Evolutionary conservation across 2,888 invertebrate genomes (phyloP), one percentile per base, ranked within the genome.

Genomic region (Thera britannica): DNA sequence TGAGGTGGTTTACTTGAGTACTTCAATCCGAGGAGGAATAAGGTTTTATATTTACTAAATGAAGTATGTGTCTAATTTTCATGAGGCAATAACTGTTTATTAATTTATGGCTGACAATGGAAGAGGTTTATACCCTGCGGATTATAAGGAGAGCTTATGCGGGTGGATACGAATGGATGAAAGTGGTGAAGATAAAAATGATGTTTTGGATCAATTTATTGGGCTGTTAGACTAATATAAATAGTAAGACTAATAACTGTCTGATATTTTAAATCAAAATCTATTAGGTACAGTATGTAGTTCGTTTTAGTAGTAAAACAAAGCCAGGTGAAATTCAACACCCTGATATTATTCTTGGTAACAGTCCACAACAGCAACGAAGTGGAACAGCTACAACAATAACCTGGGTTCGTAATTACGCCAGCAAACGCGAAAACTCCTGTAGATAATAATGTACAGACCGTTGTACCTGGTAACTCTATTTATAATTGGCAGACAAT

Each of bases 401-500:
- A 58, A 52, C 56, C 51, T 46, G 44, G 51, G 11, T 61, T 58
- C 65, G 61, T 69, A 58, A 61, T 65, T 58, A 23, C 58, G 41
- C 48, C 54, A 60, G 68, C 66, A 70, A 65, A 66, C 44, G 35
- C 11, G 48, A 49, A 65, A 60, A 61, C 63, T 57, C 38, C 12
- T 44, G 23, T 23, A 59, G 62, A 57, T 58, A 23, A 23, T 23
- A 23, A 49, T 56, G 48, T 58, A 58, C 62, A 49, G 62, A 67
- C 48, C 56, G 51, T 63, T 64, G 65, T 72, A 70, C 67, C 68
- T 68, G 67, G 65, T 65, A 67, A 51, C 48, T 62, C 72, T 74
- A 74, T 74, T 74, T 73, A 73, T 74, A 73, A 70, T 65, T 56
- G 44, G 2, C 36, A 70, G 68, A 70, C 75, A 73, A 72, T 54